phyloP scores from a whole-genome alignment of 1,140 invertebrate species.

The Drosophila littoralis region DNA sequence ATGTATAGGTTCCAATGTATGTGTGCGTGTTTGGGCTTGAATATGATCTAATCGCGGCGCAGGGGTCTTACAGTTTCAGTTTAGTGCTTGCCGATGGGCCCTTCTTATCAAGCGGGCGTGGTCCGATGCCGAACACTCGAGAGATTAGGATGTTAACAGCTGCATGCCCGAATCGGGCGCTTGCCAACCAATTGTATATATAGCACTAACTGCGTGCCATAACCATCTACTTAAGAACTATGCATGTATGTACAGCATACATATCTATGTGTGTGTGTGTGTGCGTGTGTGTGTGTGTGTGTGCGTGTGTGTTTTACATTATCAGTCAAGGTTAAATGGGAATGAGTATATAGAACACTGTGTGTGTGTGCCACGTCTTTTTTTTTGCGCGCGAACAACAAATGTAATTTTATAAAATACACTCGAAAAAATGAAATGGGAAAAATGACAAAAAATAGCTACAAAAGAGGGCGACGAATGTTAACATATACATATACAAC shows the following conservation, averaged over 20 bases:
- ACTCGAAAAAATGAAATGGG: too few relatives aligned
- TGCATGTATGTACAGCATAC: constrained; percentile 9
- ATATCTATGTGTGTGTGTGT: not conserved
- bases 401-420: too few relatives aligned
- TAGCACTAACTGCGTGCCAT: constrained; percentile 18
- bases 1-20: not conserved
- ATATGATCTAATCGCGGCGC: constrained; percentile 28
- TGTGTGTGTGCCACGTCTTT: not conserved
- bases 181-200: constrained; percentile 46
- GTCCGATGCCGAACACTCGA: constrained; percentile 44
- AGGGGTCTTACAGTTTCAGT: constrained; percentile 21
- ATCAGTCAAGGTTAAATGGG: constrained; percentile 62
- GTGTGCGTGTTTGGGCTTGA: constrained; percentile 7
- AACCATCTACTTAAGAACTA: not conserved
- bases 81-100: not conserved
- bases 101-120: constrained; percentile 40
- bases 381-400: too few relatives aligned
- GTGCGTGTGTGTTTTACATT: constrained; percentile 30
- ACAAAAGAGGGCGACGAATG: not conserved
- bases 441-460: too few relatives aligned
- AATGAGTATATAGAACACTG: constrained; percentile 3
- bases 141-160: constrained; percentile 28
- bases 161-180: constrained; percentile 4
- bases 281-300: not conserved
- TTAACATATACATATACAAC: not conserved